A percentile compares a stretch with the other conserved stretches of the same genome.
phyloP scores from a whole-genome alignment of 2,888 invertebrate species.

The Netelia inedita region DNA sequence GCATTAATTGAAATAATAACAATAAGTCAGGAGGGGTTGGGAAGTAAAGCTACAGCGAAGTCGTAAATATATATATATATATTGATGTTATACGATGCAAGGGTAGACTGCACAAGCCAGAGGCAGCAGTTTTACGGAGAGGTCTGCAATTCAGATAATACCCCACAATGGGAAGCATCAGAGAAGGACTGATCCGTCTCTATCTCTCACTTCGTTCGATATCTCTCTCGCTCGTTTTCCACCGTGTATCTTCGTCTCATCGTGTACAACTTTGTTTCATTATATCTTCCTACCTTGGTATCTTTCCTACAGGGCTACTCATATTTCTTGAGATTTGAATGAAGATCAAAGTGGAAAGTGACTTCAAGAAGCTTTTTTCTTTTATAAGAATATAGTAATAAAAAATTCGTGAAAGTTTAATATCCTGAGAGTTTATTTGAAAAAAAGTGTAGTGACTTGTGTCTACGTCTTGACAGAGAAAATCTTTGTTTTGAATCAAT shows the following conservation, averaged over 20 bases:
- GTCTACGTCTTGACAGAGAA: neutral
- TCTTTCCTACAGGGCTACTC: conserved; percentile 49
- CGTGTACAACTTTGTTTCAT: conserved; percentile 59
- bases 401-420: too few species aligned
- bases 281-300: conserved; percentile 45
- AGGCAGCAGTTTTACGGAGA: conserved; percentile 71
- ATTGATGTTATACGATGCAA: conserved; percentile 30
- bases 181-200: conserved; percentile 57
- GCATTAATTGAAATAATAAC: conserved; percentile 75
- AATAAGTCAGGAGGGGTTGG: conserved; percentile 58
- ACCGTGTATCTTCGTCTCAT: conserved; percentile 38
- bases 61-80: conserved; percentile 21
- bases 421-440: neutral
- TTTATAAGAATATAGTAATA: too few species aligned
- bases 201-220: conserved; percentile 12
- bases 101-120: conserved; percentile 54
- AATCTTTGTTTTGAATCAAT: conserved; percentile 34
- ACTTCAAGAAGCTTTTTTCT: neutral
- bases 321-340: conserved; percentile 22
- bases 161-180: conserved; percentile 72
- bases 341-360: neutral
- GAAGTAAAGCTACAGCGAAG: neutral
- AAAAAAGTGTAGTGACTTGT: neutral
- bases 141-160: conserved; percentile 75
- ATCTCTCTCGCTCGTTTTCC: conserved; percentile 37